Conservation (phyloP, 1,140 invertebrate species). For the Globodera rostochiensis region DNA sequence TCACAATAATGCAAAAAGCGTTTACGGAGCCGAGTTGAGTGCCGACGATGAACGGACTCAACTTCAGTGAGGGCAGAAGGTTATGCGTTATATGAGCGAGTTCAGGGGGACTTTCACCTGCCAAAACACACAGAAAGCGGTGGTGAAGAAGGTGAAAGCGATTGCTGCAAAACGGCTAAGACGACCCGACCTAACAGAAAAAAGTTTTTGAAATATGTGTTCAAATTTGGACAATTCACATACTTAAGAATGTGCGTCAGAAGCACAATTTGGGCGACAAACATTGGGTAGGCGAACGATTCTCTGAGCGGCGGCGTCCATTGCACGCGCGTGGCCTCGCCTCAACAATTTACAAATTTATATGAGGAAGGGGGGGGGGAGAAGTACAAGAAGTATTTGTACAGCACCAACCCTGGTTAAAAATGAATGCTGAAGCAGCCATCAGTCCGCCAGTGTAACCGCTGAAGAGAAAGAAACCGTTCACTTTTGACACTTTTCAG, state of each 20-base stretch:
- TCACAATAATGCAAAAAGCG: too few species aligned
- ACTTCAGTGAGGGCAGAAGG: slow-evolving; percentile 41
- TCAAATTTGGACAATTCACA: neutral
- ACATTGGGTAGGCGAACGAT: slow-evolving; percentile 78
- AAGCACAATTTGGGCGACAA: slow-evolving; percentile 69
- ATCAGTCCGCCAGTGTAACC: slow-evolving; percentile 75
- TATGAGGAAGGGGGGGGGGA: too few species aligned
- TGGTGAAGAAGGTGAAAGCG: neutral
- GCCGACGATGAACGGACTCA: slow-evolving; percentile 54
- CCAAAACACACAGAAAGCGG: slow-evolving; percentile 32
- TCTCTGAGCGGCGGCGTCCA: slow-evolving; percentile 83
- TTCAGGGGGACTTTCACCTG: slow-evolving; percentile 11
- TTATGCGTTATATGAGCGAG: slow-evolving; percentile 18
- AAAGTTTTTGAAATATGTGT: neutral
- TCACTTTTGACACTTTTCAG: slow-evolving; percentile 6
- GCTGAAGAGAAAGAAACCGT: slow-evolving; percentile 68
- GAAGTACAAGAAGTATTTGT: neutral
- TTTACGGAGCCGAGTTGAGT: slow-evolving; percentile 47
- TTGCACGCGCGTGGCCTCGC: slow-evolving; percentile 78
- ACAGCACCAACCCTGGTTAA: slow-evolving; percentile 72
- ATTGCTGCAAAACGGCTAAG: neutral
- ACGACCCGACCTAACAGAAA: neutral
- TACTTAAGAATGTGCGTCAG: slow-evolving; percentile 67
- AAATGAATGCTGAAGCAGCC: slow-evolving; percentile 75
- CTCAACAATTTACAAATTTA: neutral